phyloP scores from a whole-genome alignment of 2,888 invertebrate species.

The Tenthredo mesomela region DNA sequence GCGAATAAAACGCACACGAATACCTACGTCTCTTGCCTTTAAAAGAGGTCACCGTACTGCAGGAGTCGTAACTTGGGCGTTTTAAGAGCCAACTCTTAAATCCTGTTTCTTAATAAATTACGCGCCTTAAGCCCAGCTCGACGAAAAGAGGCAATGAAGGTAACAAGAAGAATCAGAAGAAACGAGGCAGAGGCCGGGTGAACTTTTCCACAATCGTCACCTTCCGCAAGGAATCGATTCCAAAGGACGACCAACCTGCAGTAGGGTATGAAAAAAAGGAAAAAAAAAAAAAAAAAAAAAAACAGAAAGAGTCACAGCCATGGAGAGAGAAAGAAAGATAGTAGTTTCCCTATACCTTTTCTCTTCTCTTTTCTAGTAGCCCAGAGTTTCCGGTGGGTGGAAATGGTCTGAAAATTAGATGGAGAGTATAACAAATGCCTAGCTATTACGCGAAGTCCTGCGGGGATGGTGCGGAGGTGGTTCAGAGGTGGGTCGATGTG shows the following conservation, averaged over 20 bases:
- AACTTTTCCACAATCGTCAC: slow-evolving; percentile 15
- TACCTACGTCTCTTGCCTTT: slow-evolving; percentile 11
- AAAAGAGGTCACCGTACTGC: slow-evolving; percentile 40
- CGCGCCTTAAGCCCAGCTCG: slow-evolving; percentile 30
- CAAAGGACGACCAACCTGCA: neutral
- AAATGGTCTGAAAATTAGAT: slow-evolving; percentile 49
- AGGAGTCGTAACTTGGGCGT: slow-evolving; percentile 37
- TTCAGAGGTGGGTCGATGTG: slow-evolving; percentile 48
- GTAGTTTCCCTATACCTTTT: slow-evolving; percentile 18
- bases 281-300: neutral
- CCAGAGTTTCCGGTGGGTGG: slow-evolving; percentile 30
- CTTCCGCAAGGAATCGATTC: slow-evolving; percentile 18
- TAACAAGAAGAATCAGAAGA: slow-evolving; percentile 8
- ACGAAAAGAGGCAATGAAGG: slow-evolving; percentile 7
- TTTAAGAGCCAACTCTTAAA: slow-evolving; percentile 36
- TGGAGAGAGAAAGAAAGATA: neutral
- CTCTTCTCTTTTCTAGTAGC: neutral
- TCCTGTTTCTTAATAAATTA: slow-evolving; percentile 47
- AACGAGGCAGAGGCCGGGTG: slow-evolving; percentile 11
- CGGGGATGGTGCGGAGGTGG: slow-evolving; percentile 35
- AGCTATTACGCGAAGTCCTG: slow-evolving; percentile 49
- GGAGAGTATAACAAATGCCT: slow-evolving; percentile 51
- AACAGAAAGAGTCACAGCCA: neutral
- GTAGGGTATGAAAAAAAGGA: neutral
- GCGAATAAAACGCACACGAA: slow-evolving; percentile 30